phyloP scores from a whole-genome alignment of 2,797 vertebrate genomes.

The Micropoecilia bifurca region DNA sequence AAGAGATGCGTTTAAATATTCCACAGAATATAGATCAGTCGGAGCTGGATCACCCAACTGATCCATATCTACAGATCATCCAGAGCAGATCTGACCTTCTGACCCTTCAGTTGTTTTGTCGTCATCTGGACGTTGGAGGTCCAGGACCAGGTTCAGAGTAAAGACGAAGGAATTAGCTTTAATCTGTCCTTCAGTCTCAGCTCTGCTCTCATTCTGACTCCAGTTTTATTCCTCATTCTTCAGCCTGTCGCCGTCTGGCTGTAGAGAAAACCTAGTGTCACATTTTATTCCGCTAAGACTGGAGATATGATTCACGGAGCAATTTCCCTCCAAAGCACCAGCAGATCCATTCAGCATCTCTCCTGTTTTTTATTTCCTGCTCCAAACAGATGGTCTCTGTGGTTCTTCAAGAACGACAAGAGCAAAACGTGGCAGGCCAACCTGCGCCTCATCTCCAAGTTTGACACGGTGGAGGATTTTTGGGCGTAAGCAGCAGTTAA shows the following conservation, averaged over 20 bases:
- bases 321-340: not conserved
- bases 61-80: too few relatives aligned
- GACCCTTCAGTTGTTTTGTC: too few relatives aligned
- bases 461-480: constrained; percentile 99
- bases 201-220: not conserved
- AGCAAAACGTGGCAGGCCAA: constrained; percentile 99
- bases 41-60: not conserved
- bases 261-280: constrained; percentile 6
- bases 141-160: too few relatives aligned
- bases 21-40: not conserved
- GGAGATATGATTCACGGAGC: not conserved
- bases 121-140: too few relatives aligned
- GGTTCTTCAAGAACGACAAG: constrained; percentile 99
- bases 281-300: constrained; percentile 24
- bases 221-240: constrained; percentile 16
- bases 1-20: not conserved
- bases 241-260: not conserved
- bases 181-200: constrained; percentile 15
- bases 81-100: too few relatives aligned
- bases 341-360: constrained; percentile 15
- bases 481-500: constrained; percentile 92
- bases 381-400: constrained; percentile 93
- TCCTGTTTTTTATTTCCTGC: constrained; percentile 41
- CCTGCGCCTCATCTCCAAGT: constrained; percentile 97
- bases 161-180: not conserved